These are phyloP conservation scores for Diadophis punctatus DNA, from an alignment of 2,113 vertebrate genomes.

Conservation along the genomic window DNA sequence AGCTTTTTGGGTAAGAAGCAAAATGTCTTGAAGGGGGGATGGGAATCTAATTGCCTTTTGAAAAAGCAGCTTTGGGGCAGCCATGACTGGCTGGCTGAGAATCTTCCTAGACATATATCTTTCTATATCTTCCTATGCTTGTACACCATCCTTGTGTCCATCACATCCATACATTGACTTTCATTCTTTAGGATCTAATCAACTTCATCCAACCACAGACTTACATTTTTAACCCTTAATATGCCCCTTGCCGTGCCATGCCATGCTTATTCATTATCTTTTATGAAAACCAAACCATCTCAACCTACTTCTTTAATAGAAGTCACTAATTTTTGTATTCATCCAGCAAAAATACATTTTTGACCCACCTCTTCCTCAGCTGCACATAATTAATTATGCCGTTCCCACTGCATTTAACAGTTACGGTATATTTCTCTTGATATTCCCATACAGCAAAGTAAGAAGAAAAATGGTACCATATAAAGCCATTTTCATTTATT, in stretches of 20 bases:
- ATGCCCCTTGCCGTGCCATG: not conserved
- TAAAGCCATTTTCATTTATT: not conserved
- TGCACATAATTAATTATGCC: not conserved
- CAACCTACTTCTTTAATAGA: not conserved
- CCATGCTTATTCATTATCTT: not conserved
- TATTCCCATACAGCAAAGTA: not conserved
- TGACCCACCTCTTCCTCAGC: not conserved
- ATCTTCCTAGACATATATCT: not conserved
- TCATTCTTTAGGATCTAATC: not conserved
- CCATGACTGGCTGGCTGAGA: not conserved
- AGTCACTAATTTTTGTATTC: not conserved
- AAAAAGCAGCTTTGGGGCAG: not conserved
- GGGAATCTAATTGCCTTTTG: not conserved
- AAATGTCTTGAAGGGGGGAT: too few relatives aligned
- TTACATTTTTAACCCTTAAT: not conserved
- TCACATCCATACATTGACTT: not conserved
- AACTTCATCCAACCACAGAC: not conserved
- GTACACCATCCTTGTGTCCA: not conserved
- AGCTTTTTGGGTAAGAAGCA: too few relatives aligned
- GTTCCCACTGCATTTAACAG: not conserved
- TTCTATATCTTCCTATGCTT: not conserved
- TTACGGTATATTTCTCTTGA: not conserved
- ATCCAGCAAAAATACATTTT: not conserved
- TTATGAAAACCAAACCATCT: not conserved
- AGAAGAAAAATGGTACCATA: not conserved